Evolutionary conservation across 2,797 vertebrate genomes (phyloP), one percentile per base, ranked within the genome.

Genomic region (Schizothorax lantsangensis): DNA sequence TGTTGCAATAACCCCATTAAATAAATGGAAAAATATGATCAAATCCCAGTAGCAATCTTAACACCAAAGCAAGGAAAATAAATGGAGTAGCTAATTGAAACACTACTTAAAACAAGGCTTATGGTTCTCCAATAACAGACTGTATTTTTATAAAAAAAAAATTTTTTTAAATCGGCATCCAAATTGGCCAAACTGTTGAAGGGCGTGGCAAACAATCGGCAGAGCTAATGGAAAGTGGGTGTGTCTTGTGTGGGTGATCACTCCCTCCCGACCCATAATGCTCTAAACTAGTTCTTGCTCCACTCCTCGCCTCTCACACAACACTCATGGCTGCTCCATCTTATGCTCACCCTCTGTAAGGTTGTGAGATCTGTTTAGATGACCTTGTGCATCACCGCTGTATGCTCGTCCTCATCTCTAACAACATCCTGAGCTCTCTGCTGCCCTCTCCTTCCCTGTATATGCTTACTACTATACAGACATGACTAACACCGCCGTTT

Each of bases 391-490:
- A 97, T 97, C 95, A 96, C 96, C 94, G 96, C 94, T 96, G 94
- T 96, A 95, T 97, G 97, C 97, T 96, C 97, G 97, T 96, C 94
- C 96, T 96, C 96, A 97, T 96, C 95, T 95, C 95, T 96, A 85
- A 94, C 93, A 93, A 93, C 93, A 64, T 86, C 88, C 93, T 91
- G 81, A 91, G 93, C 92, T 93, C 74, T 90, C 90, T 92, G 92
- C 88, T 89, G n/a, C 83, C 89, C 86, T 71, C 79, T 83, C 81
- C 54, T 88, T 88, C 87, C 90, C 89, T 92, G 90, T 93, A 93
- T 92, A 92, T 94, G 90, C 89, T 86, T 90, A 88, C 90, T 93
- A 90, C 90, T 93, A 90, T 91, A 93, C 91, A 93, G 91, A 91
- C 91, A 84, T 90, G 92, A 95, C 94, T 96, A 96, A 96, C 92